A percentile compares a stretch with the other conserved stretches of the same genome.
phyloP scores from a whole-genome alignment of 1,140 invertebrate species.

The Drosophila chauvacae region DNA sequence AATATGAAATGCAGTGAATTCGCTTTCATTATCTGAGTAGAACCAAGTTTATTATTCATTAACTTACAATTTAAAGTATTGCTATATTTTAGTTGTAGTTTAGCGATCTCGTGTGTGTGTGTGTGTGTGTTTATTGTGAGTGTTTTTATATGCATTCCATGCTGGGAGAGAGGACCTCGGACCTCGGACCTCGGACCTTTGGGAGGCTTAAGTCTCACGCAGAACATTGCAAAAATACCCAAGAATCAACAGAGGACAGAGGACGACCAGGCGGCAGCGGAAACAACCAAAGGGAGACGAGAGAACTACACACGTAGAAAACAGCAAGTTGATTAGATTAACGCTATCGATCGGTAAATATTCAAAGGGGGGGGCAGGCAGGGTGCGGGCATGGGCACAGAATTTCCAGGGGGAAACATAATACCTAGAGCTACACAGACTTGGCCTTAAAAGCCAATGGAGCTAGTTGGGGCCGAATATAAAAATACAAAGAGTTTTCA shows the following conservation, averaged over 20 bases:
- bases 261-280: slow-evolving; percentile 34
- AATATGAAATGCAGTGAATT: neutral
- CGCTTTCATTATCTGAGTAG: slow-evolving; percentile 44
- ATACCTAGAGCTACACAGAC: slow-evolving; percentile 42
- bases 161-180: slow-evolving; percentile 16
- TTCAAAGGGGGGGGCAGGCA: neutral
- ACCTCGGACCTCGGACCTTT: neutral
- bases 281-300: slow-evolving; percentile 36
- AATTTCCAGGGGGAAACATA: slow-evolving; percentile 25
- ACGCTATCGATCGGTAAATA: slow-evolving; percentile 41
- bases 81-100: slow-evolving; percentile 79
- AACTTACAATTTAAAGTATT: slow-evolving; percentile 75
- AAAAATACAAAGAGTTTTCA: slow-evolving; percentile 49
- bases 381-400: slow-evolving; percentile 1
- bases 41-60: slow-evolving; percentile 65
- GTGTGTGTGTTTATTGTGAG: slow-evolving; percentile 30
- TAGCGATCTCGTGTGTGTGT: slow-evolving; percentile 45
- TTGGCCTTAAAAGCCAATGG: slow-evolving; percentile 24
- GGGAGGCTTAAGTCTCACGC: slow-evolving; percentile 29
- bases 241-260: slow-evolving; percentile 49
- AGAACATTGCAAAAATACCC: slow-evolving; percentile 54
- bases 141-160: slow-evolving; percentile 58
- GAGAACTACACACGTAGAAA: slow-evolving; percentile 42
- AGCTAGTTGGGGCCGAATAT: slow-evolving; percentile 29
- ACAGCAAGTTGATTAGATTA: slow-evolving; percentile 57